These are phyloP conservation scores for Nomada fucata DNA, from an alignment of 2,888 invertebrate species.

Conservation along the genomic window DNA sequence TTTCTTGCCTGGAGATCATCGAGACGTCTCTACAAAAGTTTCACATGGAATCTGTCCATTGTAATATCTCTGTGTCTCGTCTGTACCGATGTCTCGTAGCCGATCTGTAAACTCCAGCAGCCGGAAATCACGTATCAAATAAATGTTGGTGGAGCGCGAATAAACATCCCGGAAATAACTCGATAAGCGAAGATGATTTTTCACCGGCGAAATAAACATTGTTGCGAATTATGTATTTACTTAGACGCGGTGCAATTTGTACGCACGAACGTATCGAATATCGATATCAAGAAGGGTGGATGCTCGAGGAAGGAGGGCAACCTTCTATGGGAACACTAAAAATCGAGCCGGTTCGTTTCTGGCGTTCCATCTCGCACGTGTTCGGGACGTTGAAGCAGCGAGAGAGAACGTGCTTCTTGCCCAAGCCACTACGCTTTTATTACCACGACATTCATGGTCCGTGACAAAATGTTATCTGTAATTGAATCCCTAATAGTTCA, in stretches of 20 bases:
- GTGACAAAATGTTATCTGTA: conserved; percentile 63
- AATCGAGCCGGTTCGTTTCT: conserved; percentile 57
- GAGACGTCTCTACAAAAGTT: background rate
- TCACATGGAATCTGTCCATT: background rate
- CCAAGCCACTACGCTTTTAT: conserved; percentile 47
- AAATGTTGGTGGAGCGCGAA: conserved; percentile 17
- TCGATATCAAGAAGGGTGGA: conserved; percentile 53
- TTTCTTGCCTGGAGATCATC: background rate
- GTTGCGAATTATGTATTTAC: conserved; percentile 64
- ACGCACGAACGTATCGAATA: conserved; percentile 57
- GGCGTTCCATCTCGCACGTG: conserved; percentile 53
- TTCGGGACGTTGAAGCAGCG: conserved; percentile 58
- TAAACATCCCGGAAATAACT: conserved; percentile 34
- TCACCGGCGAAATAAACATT: conserved; percentile 48
- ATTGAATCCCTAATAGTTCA: conserved; percentile 66
- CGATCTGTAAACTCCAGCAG: background rate
- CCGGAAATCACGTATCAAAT: conserved; percentile 19
- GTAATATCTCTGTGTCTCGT: conserved; percentile 16
- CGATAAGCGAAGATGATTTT: conserved; percentile 18
- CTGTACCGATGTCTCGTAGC: background rate
- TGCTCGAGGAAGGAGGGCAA: conserved; percentile 10
- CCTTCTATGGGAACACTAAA: conserved; percentile 43
- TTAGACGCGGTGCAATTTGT: conserved; percentile 57
- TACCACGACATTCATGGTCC: conserved; percentile 47
- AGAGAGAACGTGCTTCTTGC: conserved; percentile 51